A percentile compares a stretch with the other conserved stretches of the same genome.
These are phyloP conservation scores for Telmatherina bonti DNA, from an alignment of 2,797 vertebrate genomes.

Conservation along the genomic window DNA sequence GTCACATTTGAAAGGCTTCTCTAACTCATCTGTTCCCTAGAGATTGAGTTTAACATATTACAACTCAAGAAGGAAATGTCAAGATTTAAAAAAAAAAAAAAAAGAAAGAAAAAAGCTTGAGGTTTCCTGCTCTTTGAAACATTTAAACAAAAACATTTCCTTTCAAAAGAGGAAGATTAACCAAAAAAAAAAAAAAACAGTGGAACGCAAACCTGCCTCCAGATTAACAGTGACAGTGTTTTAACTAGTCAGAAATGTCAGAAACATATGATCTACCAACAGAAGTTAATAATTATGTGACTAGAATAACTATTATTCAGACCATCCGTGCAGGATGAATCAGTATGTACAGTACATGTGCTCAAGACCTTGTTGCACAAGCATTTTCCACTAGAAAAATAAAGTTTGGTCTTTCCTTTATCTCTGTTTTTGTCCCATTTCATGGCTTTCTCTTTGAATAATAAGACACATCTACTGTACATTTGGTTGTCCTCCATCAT, in stretches of 20 bases:
- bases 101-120: slow-evolving; percentile 8
- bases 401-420: slow-evolving; percentile 74
- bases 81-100: slow-evolving; percentile 22
- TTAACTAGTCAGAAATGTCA: slow-evolving; percentile 51
- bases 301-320: slow-evolving; percentile 71
- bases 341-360: slow-evolving; percentile 64
- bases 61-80: slow-evolving; percentile 54
- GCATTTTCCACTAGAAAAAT: slow-evolving; percentile 74
- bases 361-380: slow-evolving; percentile 52
- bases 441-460: slow-evolving; percentile 72
- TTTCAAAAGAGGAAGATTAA: slow-evolving; percentile 25
- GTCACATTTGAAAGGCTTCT: slow-evolving; percentile 69
- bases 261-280: slow-evolving; percentile 58
- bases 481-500: slow-evolving; percentile 65
- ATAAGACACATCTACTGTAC: slow-evolving; percentile 65
- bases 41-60: slow-evolving; percentile 56
- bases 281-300: slow-evolving; percentile 58
- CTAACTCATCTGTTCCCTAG: slow-evolving; percentile 60
- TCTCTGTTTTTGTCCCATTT: slow-evolving; percentile 63
- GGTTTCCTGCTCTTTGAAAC: slow-evolving; percentile 35
- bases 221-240: slow-evolving; percentile 37
- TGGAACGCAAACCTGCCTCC: slow-evolving; percentile 39
- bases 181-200: slow-evolving; percentile 28
- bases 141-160: slow-evolving; percentile 32
- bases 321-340: slow-evolving; percentile 54